phyloP scores from a whole-genome alignment of 2,113 vertebrate genomes.

The Mobula hypostoma region DNA sequence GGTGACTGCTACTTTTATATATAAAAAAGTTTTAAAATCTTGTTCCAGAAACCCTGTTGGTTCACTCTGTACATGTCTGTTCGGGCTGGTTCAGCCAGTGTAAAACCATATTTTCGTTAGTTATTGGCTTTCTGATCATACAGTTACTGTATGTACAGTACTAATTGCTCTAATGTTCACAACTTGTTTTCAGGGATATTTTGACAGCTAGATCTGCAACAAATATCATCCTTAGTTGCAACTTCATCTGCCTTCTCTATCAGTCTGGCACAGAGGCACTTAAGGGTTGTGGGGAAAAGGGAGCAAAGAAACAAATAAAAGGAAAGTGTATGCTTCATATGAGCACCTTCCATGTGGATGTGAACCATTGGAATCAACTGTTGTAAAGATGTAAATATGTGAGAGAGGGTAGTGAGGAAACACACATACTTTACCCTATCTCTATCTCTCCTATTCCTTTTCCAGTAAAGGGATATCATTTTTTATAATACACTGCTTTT shows the following conservation, averaged over 20 bases:
- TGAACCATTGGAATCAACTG: neutral
- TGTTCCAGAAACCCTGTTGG: neutral
- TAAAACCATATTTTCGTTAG: neutral
- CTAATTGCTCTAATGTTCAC: neutral
- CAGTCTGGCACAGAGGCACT: neutral
- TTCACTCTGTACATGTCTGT: neutral
- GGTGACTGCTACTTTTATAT: neutral
- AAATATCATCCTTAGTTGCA: neutral
- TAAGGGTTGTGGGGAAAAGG: neutral
- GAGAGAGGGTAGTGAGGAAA: neutral
- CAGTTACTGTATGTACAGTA: neutral
- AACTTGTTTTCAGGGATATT: neutral
- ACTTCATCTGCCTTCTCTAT: neutral
- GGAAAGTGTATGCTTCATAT: neutral
- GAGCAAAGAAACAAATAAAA: neutral
- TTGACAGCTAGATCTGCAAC: neutral
- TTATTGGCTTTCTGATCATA: neutral
- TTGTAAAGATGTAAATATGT: neutral
- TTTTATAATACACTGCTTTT: neutral
- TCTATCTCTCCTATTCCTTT: neutral
- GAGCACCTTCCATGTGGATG: neutral
- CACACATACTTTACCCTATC: neutral
- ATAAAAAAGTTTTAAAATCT: neutral
- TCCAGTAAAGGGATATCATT: neutral
- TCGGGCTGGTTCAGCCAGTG: neutral